Conservation (phyloP, 2,113 vertebrate species). For the Panurus biarmicus region DNA sequence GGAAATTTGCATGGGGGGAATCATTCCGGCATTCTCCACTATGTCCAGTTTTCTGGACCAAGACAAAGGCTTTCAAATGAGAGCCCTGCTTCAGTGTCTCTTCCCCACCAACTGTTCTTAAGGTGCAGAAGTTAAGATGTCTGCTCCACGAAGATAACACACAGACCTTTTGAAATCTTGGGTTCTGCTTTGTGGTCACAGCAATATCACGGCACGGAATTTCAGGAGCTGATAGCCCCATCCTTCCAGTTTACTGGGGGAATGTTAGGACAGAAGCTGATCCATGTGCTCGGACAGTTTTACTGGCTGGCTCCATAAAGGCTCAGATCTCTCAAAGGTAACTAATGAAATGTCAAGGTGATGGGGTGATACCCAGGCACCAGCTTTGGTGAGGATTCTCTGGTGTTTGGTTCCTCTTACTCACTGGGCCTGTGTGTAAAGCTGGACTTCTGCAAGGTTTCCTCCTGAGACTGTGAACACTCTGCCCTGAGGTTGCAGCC, state of each 20-base stretch:
- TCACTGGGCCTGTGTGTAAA: fast-evolving
- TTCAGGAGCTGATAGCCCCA: background rate
- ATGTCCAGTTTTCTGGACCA: background rate
- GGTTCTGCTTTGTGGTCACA: background rate
- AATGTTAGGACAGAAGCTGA: background rate
- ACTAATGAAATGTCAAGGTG: background rate
- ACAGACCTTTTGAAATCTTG: background rate
- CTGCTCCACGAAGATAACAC: background rate
- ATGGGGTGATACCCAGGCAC: background rate
- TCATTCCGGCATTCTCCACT: background rate
- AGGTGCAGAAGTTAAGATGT: too few relatives aligned
- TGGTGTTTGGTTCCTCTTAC: background rate
- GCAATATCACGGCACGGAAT: background rate
- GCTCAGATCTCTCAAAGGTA: background rate
- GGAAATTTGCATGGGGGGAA: background rate
- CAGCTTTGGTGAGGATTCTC: background rate
- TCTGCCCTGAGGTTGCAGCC: background rate
- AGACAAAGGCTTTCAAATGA: background rate
- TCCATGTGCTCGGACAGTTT: background rate
- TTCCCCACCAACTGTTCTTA: background rate
- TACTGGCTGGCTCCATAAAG: background rate
- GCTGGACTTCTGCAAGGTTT: background rate
- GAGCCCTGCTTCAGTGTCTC: background rate
- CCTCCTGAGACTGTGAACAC: background rate
- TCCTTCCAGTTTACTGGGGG: fast-evolving